These are phyloP conservation scores for Salmo trutta DNA, from an alignment of 2,797 vertebrate species.

Conservation along the genomic window DNA sequence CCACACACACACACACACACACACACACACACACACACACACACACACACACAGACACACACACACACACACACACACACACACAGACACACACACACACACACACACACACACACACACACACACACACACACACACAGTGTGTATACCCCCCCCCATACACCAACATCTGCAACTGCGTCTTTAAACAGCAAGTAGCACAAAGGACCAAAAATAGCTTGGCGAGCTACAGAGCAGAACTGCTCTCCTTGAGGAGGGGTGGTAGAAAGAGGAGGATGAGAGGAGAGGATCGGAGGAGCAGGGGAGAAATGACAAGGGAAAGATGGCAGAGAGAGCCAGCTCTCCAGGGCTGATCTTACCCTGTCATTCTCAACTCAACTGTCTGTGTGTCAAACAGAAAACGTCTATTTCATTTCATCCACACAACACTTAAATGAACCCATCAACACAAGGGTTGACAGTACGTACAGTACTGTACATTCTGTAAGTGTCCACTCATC, in stretches of 20 bases:
- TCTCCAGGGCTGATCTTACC: conserved; percentile 41
- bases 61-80: conserved; percentile 28
- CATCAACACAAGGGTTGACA: neutral
- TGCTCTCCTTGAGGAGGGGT: conserved; percentile 69
- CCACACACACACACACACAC: conserved; percentile 24
- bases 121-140: conserved; percentile 19
- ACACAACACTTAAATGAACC: neutral
- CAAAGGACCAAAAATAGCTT: conserved; percentile 83
- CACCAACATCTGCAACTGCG: conserved; percentile 72
- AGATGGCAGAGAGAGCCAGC: conserved; percentile 48
- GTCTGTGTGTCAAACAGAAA: conserved; percentile 22
- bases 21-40: conserved; percentile 10
- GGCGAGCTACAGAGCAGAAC: conserved; percentile 75
- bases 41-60: conserved; percentile 5
- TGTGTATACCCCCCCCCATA: conserved; percentile 28
- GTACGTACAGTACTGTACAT: neutral
- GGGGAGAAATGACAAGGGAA: conserved; percentile 38
- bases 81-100: conserved; percentile 1
- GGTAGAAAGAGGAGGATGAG: conserved; percentile 48
- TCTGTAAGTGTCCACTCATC: neutral
- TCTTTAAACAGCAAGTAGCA: conserved; percentile 82
- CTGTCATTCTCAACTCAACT: conserved; percentile 37
- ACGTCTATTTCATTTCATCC: neutral
- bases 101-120: conserved; percentile 3
- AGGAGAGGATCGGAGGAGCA: conserved; percentile 30